Evolutionary conservation across 53 echinoderm and acorn worm species (phyloP).

Genomic region (Temnopleurus reevesii): DNA sequence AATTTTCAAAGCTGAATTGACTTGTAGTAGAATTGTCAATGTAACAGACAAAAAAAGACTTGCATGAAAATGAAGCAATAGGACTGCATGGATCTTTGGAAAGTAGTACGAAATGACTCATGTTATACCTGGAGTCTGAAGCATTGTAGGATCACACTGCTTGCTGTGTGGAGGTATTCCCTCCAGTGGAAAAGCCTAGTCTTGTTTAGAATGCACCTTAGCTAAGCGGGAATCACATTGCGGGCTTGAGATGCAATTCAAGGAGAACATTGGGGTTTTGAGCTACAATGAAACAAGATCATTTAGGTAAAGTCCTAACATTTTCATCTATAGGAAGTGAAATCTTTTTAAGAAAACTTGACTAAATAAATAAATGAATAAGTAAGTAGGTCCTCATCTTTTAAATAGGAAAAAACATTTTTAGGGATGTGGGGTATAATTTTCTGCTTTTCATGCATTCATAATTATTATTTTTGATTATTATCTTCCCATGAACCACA

Average conservation of each 20-base stretch:
- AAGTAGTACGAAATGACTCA: neutral
- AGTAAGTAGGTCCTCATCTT: too few relatives aligned
- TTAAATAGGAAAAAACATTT: too few relatives aligned
- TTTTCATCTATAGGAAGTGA: constrained; percentile 21
- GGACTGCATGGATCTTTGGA: constrained; percentile 5
- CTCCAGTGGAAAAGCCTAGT: neutral
- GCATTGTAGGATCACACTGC: neutral
- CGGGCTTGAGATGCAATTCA: constrained; percentile 25
- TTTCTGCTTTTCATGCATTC: too few relatives aligned
- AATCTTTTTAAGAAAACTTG: too few relatives aligned
- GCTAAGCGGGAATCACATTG: constrained; percentile 30
- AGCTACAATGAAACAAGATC: constrained; percentile 5
- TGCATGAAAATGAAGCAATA: neutral
- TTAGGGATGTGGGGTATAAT: too few relatives aligned
- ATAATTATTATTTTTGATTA: too few relatives aligned
- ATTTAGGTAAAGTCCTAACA: constrained; percentile 23
- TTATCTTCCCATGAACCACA: too few relatives aligned
- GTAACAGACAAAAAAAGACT: too few relatives aligned
- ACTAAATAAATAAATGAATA: too few relatives aligned
- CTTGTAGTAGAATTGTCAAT: too few relatives aligned
- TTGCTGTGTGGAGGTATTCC: neutral
- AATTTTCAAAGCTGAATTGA: too few relatives aligned
- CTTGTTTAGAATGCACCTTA: constrained; percentile 25
- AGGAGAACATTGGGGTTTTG: constrained; percentile 11
- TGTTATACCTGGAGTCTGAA: neutral